Base-by-base conservation (phyloP, 2,888 invertebrate genomes). In the Sphecodes monilicornis region DNA sequence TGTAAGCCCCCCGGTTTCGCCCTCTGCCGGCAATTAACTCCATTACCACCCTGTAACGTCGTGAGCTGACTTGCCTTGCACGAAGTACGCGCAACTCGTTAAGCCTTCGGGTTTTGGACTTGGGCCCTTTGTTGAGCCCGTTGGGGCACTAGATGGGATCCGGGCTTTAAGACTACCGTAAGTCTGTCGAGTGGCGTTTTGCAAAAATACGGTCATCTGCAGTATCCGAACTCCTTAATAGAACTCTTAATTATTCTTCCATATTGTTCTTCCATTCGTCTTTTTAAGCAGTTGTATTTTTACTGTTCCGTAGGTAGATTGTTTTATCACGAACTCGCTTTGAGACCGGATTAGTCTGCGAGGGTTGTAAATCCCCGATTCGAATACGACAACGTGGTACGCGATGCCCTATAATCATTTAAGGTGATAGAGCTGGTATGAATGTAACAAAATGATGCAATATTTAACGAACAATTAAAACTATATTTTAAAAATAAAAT, bases 31-130 rank as follows among this genome's bases (percentile, higher is more conserved):
- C 94, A 94, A 94, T 94, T 94, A 94, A 94, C 94, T 94, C 94
- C 92, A 94, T 94, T 94, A 94, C 94, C 94, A 94, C 93, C 93
- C 94, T 92, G 93, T 94, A 94, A 93, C 93, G 91, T 93, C 91
- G 92, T 91, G 91, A 89, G 90, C 88, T 80, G 91, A 91, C 89
- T 92, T 91, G 91, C 90, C 90, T 85, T 83, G 86, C 76, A 83
- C 89, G 84, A 89, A 89, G 90, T 91, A 89, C 87, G 89, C 91
- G 90, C 90, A 91, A 94, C 93, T 94, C 93, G 93, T 93, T 94
- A 94, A 94, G 94, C 93, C 90, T 89, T 90, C 83, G 90, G 92
- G 93, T 93, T 93, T 94, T 92, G 89, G 91, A 89, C 89, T 91
- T 90, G 87, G 89, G 87, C 86, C 86, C 89, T 89, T 84, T 78